Percentiles rank a stretch among this genome's conserved stretches.
These are phyloP conservation scores for Halocaridina rubra DNA, from an alignment of 2,888 invertebrate genomes.

Conservation along the genomic window DNA sequence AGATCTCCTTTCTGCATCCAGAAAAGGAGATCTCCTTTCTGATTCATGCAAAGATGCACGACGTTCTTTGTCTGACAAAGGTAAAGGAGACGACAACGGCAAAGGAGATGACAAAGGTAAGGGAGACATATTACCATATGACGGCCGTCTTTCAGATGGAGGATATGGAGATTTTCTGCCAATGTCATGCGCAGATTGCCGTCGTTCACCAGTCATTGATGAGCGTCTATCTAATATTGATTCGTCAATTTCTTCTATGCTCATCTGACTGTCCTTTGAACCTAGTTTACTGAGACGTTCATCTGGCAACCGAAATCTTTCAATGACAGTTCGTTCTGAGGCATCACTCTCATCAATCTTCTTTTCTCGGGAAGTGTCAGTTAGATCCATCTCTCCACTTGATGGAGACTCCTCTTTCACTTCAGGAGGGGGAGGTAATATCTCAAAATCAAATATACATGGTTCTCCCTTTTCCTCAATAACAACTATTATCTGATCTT, in stretches of 20 bases:
- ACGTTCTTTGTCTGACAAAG: constrained; percentile 42
- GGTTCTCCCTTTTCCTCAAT: constrained; percentile 59
- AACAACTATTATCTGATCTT: constrained; percentile 57
- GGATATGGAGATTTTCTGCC: constrained; percentile 52
- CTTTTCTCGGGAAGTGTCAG: constrained; percentile 43
- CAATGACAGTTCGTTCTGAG: constrained; percentile 61
- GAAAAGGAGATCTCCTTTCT: constrained; percentile 53
- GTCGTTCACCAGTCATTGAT: constrained; percentile 42
- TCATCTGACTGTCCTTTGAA: constrained; percentile 63
- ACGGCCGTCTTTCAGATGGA: constrained; percentile 16
- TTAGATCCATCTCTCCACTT: constrained; percentile 59
- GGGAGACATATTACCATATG: constrained; percentile 40
- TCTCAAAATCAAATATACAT: constrained; percentile 53
- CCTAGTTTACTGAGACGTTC: constrained; percentile 58
- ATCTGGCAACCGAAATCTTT: constrained; percentile 54
- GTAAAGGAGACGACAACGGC: too few relatives aligned
- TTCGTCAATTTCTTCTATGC: constrained; percentile 63
- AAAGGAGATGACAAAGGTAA: constrained; percentile 17
- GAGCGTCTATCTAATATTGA: constrained; percentile 50
- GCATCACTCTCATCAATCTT: constrained; percentile 62
- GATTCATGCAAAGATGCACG: constrained; percentile 58
- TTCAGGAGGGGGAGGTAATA: constrained; percentile 51
- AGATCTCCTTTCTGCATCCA: constrained; percentile 54
- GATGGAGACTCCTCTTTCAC: constrained; percentile 63
- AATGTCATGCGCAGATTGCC: constrained; percentile 46